phyloP scores from a whole-genome alignment of 92 coral and sea anemone species.

The Nematostella vectensis region DNA sequence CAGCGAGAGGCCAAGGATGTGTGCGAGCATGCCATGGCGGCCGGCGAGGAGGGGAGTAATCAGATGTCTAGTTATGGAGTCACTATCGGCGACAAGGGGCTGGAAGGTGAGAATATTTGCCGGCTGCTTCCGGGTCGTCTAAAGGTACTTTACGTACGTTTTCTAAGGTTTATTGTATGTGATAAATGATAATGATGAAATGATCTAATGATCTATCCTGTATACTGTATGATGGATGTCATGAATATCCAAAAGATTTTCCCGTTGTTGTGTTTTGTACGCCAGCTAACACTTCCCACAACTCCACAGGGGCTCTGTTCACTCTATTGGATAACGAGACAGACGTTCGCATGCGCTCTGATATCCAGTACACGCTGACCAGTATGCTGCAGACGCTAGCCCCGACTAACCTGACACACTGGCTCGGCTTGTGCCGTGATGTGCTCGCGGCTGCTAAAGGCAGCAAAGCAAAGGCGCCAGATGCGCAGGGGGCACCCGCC shows the following conservation, averaged over 20 bases:
- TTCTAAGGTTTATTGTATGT: no score
- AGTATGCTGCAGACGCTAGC: constrained; percentile 95
- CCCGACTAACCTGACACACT: constrained; percentile 80
- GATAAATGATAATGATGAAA: no score
- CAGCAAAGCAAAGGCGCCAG: constrained; percentile 47
- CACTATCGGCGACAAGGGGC: constrained; percentile 84
- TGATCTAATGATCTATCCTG: no score
- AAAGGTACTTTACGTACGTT: no score
- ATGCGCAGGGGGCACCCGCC: constrained; percentile 10
- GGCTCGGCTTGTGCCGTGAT: constrained; percentile 88
- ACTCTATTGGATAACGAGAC: constrained; percentile 94
- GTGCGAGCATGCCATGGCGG: constrained; percentile 93
- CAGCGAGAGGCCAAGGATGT: constrained; percentile 99
- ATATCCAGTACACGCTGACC: constrained; percentile 86
- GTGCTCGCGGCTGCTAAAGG: constrained; percentile 86
- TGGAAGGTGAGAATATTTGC: constrained; percentile 58
- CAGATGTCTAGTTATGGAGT: constrained; percentile 81
- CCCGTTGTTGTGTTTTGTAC: no score
- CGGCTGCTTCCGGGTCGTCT: no score
- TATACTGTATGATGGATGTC: no score
- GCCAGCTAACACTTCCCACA: no score
- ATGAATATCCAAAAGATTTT: no score
- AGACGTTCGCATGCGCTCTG: constrained; percentile 85
- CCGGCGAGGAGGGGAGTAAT: constrained; percentile 70
- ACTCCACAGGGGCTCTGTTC: constrained; percentile 86